These are phyloP conservation scores for Hemiscyllium ocellatum DNA, from an alignment of 2,113 vertebrate genomes.

Conservation along the genomic window DNA sequence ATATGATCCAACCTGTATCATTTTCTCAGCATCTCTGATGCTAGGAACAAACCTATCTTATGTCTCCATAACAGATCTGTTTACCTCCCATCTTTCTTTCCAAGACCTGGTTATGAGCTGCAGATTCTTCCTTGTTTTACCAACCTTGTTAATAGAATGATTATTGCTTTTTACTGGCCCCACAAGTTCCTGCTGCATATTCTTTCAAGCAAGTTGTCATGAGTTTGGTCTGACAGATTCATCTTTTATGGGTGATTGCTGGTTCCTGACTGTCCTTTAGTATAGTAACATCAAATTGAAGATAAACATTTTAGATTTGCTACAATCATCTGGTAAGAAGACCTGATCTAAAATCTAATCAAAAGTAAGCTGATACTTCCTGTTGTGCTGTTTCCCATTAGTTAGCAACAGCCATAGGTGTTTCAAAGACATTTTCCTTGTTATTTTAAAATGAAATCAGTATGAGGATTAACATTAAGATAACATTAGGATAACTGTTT, in stretches of 20 bases:
- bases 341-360: background rate
- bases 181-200: background rate
- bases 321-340: background rate
- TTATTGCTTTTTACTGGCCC: background rate
- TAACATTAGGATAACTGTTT: background rate
- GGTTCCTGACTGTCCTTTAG: too few relatives aligned
- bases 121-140: background rate
- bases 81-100: background rate
- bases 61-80: background rate
- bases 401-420: background rate
- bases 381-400: background rate
- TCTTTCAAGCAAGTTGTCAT: background rate
- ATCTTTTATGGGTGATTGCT: background rate
- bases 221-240: background rate
- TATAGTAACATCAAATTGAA: background rate
- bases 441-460: background rate
- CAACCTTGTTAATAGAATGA: background rate
- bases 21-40: background rate
- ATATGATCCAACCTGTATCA: background rate
- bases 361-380: background rate
- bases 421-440: background rate
- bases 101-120: background rate
- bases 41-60: background rate
- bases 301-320: background rate
- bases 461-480: background rate